Evolutionary conservation across 2,113 vertebrate species (phyloP).

Genomic region (Arvicanthis niloticus): DNA sequence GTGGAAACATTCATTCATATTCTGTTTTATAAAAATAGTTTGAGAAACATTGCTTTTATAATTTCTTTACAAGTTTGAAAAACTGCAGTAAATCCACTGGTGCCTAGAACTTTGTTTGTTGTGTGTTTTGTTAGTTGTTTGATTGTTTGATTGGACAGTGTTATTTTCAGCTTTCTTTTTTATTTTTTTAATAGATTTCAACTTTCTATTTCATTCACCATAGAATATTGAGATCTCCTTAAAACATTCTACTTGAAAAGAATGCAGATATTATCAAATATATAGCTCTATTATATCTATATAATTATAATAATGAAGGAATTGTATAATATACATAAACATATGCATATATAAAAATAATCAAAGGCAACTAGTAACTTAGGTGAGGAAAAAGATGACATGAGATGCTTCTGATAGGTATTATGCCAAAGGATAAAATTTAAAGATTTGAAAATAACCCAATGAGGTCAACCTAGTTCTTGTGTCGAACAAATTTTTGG

Average conservation of each 20-base stretch:
- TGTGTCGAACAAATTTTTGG: not conserved
- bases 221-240: not conserved
- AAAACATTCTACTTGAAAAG: not conserved
- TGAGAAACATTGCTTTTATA: not conserved
- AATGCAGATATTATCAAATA: not conserved
- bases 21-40: not conserved
- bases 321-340: not conserved
- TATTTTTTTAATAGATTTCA: not conserved
- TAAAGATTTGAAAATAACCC: not conserved
- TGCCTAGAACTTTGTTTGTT: not conserved
- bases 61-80: not conserved
- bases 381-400: not conserved
- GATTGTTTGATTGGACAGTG: not conserved
- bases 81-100: not conserved
- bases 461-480: not conserved
- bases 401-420: not conserved
- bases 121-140: not conserved
- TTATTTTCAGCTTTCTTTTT: not conserved
- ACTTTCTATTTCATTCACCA: not conserved
- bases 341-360: not conserved
- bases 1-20: not conserved
- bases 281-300: not conserved
- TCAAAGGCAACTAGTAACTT: not conserved
- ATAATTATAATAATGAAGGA: not conserved
- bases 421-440: not conserved